Evolutionary conservation across 2,888 invertebrate genomes (phyloP).

Genomic region (Diabrotica balteata): DNA sequence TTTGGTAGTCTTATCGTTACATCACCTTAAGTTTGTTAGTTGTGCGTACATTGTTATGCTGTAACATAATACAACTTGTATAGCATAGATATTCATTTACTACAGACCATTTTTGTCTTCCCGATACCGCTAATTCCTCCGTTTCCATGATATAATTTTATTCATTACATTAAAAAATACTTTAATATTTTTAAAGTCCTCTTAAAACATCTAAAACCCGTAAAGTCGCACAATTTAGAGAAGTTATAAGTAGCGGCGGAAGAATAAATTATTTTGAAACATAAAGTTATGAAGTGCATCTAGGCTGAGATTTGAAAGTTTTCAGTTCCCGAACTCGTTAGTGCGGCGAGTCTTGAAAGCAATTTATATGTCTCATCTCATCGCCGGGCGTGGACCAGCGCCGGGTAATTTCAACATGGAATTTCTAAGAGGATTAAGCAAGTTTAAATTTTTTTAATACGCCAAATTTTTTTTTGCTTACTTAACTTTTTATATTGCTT

Average conservation of each 20-base stretch:
- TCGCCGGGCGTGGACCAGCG: slow-evolving; percentile 20
- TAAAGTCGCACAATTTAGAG: slow-evolving; percentile 26
- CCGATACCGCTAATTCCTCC: too few species aligned
- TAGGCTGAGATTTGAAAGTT: slow-evolving; percentile 37
- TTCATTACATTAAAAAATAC: not conserved
- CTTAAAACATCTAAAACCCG: slow-evolving; percentile 17
- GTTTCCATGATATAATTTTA: too few species aligned
- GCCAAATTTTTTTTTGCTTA: too few species aligned
- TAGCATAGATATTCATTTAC: too few species aligned
- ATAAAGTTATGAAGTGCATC: slow-evolving; percentile 41
- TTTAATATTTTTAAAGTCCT: not conserved
- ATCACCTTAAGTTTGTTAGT: too few species aligned
- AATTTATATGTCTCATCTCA: slow-evolving; percentile 40
- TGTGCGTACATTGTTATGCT: too few species aligned
- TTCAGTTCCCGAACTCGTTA: slow-evolving; percentile 44
- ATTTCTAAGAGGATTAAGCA: not conserved
- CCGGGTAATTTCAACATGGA: slow-evolving; percentile 7
- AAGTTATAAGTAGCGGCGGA: slow-evolving; percentile 24
- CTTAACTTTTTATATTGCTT: too few species aligned
- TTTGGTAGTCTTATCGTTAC: too few species aligned
- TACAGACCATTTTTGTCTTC: too few species aligned
- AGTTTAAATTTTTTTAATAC: too few species aligned
- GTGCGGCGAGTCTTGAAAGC: slow-evolving; percentile 37
- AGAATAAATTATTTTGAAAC: slow-evolving; percentile 39
- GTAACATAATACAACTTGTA: too few species aligned